A percentile compares a stretch with the other conserved stretches of the same genome.
These are phyloP conservation scores for Denticeps clupeoides DNA, from an alignment of 2,797 vertebrate genomes.

Conservation along the genomic window DNA sequence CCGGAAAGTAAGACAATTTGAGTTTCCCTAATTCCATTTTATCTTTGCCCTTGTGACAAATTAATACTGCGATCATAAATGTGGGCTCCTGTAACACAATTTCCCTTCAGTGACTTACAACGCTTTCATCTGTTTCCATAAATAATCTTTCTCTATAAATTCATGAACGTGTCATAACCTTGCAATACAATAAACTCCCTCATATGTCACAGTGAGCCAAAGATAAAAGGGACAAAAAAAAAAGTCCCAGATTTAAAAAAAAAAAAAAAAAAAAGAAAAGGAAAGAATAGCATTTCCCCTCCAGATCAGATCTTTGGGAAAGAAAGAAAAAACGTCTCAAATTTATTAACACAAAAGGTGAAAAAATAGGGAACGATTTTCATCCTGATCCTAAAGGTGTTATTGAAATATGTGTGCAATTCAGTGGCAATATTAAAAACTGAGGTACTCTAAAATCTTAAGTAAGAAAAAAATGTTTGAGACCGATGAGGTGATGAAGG, in stretches of 20 bases:
- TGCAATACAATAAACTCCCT: constrained; percentile 62
- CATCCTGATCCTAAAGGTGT: constrained; percentile 9
- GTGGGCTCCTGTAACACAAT: constrained; percentile 61
- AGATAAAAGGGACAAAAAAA: constrained; percentile 35
- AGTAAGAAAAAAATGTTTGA: too few species aligned
- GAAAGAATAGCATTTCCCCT: constrained; percentile 24
- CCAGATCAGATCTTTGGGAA: constrained; percentile 28
- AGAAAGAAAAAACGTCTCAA: constrained; percentile 17
- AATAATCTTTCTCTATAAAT: constrained; percentile 63
- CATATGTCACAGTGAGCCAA: constrained; percentile 54
- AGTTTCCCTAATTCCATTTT: constrained; percentile 59
- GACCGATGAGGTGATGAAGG: too few species aligned
- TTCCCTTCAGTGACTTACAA: constrained; percentile 56
- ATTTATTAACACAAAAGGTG: constrained; percentile 21
- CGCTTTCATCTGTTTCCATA: constrained; percentile 64
- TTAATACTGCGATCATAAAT: constrained; percentile 62
- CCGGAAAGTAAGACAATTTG: constrained; percentile 61
- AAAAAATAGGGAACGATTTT: constrained; percentile 16
- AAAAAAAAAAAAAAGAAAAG: constrained; percentile 18
- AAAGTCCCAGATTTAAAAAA: constrained; percentile 25
- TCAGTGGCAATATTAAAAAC: too few species aligned
- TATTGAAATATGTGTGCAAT: constrained; percentile 12
- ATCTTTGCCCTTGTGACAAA: constrained; percentile 57
- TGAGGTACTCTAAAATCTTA: too few species aligned
- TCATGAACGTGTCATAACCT: constrained; percentile 62